Base-by-base conservation (phyloP, 2,888 invertebrate genomes). In the Andrena hattorfiana region DNA sequence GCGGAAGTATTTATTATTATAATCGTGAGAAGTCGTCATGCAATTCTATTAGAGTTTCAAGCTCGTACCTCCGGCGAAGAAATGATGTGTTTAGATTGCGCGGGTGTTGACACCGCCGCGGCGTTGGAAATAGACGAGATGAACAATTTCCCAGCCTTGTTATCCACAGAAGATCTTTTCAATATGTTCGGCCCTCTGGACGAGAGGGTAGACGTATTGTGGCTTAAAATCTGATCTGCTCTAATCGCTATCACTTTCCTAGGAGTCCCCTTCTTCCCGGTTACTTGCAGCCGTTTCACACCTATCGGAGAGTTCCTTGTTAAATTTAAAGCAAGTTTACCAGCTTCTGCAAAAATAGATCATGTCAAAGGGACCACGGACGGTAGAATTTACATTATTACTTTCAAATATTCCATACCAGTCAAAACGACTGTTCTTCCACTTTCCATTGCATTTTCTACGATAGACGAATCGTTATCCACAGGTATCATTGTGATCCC, bases 401-500 rank as follows among this genome's bases (percentile, higher is more conserved):
- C n/a, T 62, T 23, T n/a, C 0, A n/a, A 48, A 32, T 32, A 60
- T 63, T 75, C 62, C 49, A 78, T 92, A 96, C 96, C 96, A 82
- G 97, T 98, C 66, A 98, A 95, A 85, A 98, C 96, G 73, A 98
- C 96, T 82, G 97, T 97, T 91, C 98, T 97, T 0, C 98, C 98
- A 94, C 96, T 97, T 94, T 97, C 97, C 93, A 98, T 95, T 48
- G 98, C 98, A 80, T 96, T 96, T 86, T 97, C 96, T 77, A 98
- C 96, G 83, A 97, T 95, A 80, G 94, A 97, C 93, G 90, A 94
- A 54, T 94, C 95, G 87, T 96, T 96, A 93, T 98, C 98, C 28
- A 96, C 95, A 69, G 97, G 97, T 92, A 98, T 95, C 96, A 98
- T 97, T 63, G 97, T 97, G 91, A 98, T 98, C 83, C 98, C 98